Evolutionary conservation across 2,113 vertebrate genomes (phyloP).

Genomic region (Clarias batrachus): DNA sequence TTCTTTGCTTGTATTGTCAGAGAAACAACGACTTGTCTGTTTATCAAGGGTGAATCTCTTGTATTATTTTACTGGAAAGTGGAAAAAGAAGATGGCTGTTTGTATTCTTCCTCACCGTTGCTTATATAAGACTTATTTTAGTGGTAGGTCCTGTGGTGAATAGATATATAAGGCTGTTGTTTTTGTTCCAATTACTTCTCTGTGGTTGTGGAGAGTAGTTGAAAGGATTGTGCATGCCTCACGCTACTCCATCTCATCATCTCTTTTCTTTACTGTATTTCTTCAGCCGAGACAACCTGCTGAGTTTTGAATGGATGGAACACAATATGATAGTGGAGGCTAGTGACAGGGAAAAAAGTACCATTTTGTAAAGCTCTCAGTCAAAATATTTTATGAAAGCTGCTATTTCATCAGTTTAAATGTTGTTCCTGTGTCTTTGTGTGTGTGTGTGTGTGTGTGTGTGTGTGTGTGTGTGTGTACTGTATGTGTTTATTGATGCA

Average conservation of each 20-base stretch:
- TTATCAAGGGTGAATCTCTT: conserved; percentile 5
- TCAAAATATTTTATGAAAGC: conserved; percentile 16
- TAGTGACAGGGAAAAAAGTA: not conserved
- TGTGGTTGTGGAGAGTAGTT: conserved; percentile 16
- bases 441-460: not conserved
- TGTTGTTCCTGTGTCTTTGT: conserved; percentile 11
- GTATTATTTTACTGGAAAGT: not conserved
- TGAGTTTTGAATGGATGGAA: conserved; percentile 21
- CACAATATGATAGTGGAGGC: not conserved
- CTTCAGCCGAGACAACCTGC: not conserved
- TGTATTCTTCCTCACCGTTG: no score
- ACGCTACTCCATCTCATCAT: conserved; percentile 29
- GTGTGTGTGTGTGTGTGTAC: not conserved
- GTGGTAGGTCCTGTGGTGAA: not conserved
- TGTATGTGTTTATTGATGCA: not conserved
- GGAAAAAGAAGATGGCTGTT: not conserved
- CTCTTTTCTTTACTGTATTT: conserved; percentile 20
- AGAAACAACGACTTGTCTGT: not conserved
- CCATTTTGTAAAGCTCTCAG: conserved; percentile 6
- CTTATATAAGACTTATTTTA: not conserved
- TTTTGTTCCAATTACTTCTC: conserved; percentile 21
- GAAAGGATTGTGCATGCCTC: not conserved
- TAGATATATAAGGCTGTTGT: conserved; percentile 6
- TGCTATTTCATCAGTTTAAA: conserved; percentile 11
- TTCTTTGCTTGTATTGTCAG: not conserved